A percentile compares a stretch with the other conserved stretches of the same genome.
These are phyloP conservation scores for Hystrix brachyura DNA, from an alignment of 2,113 vertebrate species.

Conservation along the genomic window DNA sequence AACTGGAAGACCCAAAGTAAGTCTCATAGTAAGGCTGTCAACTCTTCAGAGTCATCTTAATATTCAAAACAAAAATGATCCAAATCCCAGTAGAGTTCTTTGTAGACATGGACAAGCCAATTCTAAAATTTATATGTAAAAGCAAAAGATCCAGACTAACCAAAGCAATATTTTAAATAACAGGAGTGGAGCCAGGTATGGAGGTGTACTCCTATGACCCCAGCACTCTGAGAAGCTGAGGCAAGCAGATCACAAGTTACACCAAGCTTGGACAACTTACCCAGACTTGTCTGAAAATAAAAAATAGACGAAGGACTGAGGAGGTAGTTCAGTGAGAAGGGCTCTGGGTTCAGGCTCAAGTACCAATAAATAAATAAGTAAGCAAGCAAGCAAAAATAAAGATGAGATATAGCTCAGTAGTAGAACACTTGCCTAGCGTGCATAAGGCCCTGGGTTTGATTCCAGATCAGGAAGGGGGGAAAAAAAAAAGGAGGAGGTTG, in stretches of 20 bases:
- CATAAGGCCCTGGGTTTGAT: not conserved
- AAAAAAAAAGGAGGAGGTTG: not conserved
- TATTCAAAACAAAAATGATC: not conserved
- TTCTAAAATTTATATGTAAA: not conserved
- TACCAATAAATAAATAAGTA: not conserved
- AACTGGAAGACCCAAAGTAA: slow-evolving; percentile 10
- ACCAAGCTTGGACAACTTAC: too few relatives aligned
- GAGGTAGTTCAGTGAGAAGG: too few relatives aligned
- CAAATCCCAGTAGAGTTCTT: not conserved
- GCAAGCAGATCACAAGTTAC: too few relatives aligned
- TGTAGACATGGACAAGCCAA: not conserved
- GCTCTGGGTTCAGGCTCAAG: too few relatives aligned
- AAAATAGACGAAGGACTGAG: too few relatives aligned
- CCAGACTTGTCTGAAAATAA: too few relatives aligned
- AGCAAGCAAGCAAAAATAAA: not conserved
- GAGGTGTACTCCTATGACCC: too few relatives aligned
- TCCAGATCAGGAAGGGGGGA: not conserved
- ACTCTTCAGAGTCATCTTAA: slow-evolving; percentile 36
- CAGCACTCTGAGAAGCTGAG: too few relatives aligned
- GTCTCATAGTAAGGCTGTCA: not conserved
- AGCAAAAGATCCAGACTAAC: not conserved
- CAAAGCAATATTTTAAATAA: slow-evolving; percentile 22
- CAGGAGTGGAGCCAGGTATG: not conserved
- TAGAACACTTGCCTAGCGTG: not conserved
- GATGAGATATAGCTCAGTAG: not conserved